Evolutionary conservation across 2,113 vertebrate genomes (phyloP).

Genomic region (Octodon degus): DNA sequence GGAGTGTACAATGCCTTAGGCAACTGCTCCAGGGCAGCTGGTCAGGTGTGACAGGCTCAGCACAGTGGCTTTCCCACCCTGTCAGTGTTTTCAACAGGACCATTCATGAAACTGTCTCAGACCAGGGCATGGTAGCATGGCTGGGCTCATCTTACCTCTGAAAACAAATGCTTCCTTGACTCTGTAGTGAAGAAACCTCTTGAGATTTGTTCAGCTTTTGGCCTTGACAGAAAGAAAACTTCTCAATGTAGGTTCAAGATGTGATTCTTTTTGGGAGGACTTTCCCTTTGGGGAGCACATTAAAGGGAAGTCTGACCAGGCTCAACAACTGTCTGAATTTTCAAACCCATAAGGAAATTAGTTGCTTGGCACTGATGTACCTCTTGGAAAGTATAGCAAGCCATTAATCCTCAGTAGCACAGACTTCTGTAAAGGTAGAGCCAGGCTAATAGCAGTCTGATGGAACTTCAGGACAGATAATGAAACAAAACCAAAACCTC

Average conservation of each 20-base stretch:
- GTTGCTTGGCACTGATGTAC: neutral
- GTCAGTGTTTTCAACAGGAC: neutral
- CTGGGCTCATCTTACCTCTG: neutral
- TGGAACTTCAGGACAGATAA: neutral
- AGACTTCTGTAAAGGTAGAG: neutral
- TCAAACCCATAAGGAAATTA: neutral
- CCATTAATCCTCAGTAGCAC: neutral
- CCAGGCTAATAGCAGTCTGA: neutral
- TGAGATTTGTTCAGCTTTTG: neutral
- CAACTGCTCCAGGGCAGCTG: neutral
- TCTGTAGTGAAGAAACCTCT: neutral
- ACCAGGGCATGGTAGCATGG: neutral
- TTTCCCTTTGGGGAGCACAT: neutral
- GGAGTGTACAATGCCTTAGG: neutral
- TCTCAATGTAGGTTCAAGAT: neutral
- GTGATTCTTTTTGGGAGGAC: neutral
- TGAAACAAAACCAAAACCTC: neutral
- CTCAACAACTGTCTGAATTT: neutral
- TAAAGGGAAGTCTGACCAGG: neutral
- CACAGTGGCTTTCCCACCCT: neutral
- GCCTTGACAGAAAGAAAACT: neutral
- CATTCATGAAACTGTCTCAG: neutral
- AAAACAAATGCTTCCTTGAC: neutral
- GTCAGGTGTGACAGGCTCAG: neutral
- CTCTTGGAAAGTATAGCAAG: neutral